These are phyloP conservation scores for Stichopus chloronotus DNA, from an alignment of 35 echinoderm and acorn worm genomes.

Conservation along the genomic window DNA sequence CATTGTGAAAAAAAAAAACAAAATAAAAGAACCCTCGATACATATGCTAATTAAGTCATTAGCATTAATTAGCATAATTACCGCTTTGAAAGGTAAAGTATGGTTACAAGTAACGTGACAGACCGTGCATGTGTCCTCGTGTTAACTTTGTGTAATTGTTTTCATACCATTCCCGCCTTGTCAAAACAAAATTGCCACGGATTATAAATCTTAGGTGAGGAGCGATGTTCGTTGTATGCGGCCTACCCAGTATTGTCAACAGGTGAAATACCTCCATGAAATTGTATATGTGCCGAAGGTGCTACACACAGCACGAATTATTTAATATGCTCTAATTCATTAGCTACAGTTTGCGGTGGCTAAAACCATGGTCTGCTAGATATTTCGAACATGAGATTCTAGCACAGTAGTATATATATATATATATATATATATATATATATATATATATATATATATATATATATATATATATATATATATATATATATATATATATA, in stretches of 20 bases:
- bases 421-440: too few relatives aligned
- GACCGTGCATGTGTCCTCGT: not conserved
- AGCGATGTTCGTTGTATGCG: slow-evolving; percentile 30
- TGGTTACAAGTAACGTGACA: slow-evolving; percentile 30
- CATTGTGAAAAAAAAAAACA: not conserved
- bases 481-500: too few relatives aligned
- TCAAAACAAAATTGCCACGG: slow-evolving; percentile 42
- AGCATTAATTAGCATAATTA: slow-evolving; percentile 55
- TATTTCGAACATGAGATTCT: too few relatives aligned
- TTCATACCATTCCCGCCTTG: slow-evolving; percentile 26
- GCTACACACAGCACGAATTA: not conserved
- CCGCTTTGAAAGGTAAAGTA: slow-evolving; percentile 39
- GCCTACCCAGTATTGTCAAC: not conserved
- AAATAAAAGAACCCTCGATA: not conserved
- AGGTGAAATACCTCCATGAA: slow-evolving; percentile 36
- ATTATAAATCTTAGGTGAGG: slow-evolving; percentile 21
- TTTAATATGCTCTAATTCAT: not conserved
- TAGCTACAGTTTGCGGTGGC: too few relatives aligned
- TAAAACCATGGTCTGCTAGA: too few relatives aligned
- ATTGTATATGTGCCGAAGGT: not conserved
- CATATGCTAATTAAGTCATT: slow-evolving; percentile 19
- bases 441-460: too few relatives aligned
- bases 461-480: too few relatives aligned
- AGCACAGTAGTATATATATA: too few relatives aligned
- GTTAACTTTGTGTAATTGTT: slow-evolving; percentile 45